A percentile compares a stretch with the other conserved stretches of the same genome.
These are phyloP conservation scores for Pachycephus smyrnensis DNA, from an alignment of 2,888 invertebrate species.

Conservation along the genomic window DNA sequence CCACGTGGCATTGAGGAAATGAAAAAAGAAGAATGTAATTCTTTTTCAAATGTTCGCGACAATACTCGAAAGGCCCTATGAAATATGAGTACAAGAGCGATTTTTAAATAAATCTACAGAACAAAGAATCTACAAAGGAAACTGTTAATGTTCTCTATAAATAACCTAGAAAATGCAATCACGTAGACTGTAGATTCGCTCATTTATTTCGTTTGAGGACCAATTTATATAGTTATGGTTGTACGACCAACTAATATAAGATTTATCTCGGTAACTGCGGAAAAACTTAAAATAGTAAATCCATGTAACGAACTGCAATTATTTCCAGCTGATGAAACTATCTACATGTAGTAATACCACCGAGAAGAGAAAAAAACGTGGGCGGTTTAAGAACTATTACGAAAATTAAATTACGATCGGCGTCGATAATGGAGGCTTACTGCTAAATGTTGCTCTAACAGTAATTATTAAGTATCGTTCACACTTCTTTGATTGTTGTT, in stretches of 20 bases:
- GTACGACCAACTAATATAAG: background rate
- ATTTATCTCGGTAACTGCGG: conserved; percentile 44
- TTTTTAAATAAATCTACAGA: background rate
- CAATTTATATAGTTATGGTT: background rate
- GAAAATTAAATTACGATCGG: conserved; percentile 57
- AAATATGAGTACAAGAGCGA: background rate
- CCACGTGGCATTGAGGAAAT: background rate
- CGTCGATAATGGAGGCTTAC: conserved; percentile 53
- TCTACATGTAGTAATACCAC: conserved; percentile 61
- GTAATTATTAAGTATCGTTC: conserved; percentile 57
- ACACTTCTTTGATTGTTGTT: conserved; percentile 59
- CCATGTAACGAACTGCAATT: conserved; percentile 20
- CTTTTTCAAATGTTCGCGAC: background rate
- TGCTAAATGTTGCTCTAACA: conserved; percentile 53
- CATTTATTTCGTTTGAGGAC: background rate
- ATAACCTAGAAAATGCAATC: background rate
- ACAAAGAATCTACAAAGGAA: background rate
- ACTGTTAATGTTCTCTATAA: background rate
- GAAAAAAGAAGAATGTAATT: no score
- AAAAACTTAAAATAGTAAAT: conserved; percentile 33
- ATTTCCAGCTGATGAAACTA: conserved; percentile 33
- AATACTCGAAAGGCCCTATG: background rate
- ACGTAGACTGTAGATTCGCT: background rate
- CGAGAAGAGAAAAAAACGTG: conserved; percentile 27
- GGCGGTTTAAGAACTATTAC: conserved; percentile 10